A percentile compares a stretch with the other conserved stretches of the same genome.
phyloP scores from a whole-genome alignment of 1,140 invertebrate species.

The Tetramorium alpestre region DNA sequence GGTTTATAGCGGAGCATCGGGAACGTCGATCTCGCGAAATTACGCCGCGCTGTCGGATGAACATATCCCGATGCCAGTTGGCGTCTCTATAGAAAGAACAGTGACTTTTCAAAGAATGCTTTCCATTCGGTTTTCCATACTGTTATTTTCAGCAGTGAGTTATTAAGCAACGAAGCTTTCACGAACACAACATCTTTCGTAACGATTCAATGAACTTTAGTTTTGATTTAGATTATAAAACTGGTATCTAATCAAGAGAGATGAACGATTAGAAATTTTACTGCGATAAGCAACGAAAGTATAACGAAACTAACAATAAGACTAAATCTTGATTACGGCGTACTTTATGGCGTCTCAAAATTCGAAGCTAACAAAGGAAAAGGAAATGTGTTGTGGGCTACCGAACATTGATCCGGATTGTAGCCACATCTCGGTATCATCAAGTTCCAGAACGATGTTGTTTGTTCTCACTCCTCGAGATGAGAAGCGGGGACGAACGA shows the following conservation, averaged over 20 bases:
- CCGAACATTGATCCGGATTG: not conserved
- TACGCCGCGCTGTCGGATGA: not conserved
- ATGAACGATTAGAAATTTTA: not conserved
- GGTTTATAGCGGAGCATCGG: constrained; percentile 25
- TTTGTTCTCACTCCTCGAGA: constrained; percentile 2
- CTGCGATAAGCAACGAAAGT: not conserved
- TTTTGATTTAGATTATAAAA: not conserved
- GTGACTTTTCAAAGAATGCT: not conserved
- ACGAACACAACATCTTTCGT: not conserved
- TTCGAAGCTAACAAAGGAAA: not conserved
- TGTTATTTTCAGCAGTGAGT: not conserved
- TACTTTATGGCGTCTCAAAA: not conserved
- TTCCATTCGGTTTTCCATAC: not conserved
- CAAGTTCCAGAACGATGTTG: constrained; percentile 3
- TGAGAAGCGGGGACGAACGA: not conserved
- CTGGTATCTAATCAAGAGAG: not conserved
- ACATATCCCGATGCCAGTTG: not conserved
- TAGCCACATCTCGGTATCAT: not conserved
- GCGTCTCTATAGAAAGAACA: not conserved
- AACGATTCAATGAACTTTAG: not conserved
- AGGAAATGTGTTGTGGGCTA: not conserved
- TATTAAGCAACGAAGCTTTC: not conserved
- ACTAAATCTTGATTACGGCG: not conserved
- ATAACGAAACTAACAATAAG: not conserved
- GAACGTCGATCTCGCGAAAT: constrained; percentile 46